These are phyloP conservation scores for Drosophila quinaria DNA, from an alignment of 2,888 invertebrate genomes.

Conservation along the genomic window DNA sequence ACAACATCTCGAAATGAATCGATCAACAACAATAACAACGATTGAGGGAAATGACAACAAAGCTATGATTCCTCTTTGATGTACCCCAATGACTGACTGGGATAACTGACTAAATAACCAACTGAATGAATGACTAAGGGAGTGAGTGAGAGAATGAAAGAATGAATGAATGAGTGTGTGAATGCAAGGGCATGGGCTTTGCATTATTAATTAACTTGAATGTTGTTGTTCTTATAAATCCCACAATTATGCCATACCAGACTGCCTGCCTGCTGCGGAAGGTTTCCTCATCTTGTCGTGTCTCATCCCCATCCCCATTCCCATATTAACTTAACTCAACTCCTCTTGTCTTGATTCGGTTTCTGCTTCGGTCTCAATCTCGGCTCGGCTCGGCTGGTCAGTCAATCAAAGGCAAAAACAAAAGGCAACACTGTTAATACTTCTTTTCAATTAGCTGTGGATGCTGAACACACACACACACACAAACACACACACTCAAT, in stretches of 20 bases:
- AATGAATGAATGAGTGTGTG: constrained; percentile 38
- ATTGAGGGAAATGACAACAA: constrained; percentile 25
- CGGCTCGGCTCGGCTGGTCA: constrained; percentile 62
- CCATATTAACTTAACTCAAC: background rate
- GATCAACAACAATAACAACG: constrained; percentile 34
- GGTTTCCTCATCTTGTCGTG: constrained; percentile 32
- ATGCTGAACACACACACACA: constrained; percentile 33
- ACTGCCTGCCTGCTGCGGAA: constrained; percentile 66
- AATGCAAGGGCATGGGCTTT: constrained; percentile 61
- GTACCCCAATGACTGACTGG: constrained; percentile 30
- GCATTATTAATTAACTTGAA: constrained; percentile 77
- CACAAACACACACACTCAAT: constrained; percentile 34
- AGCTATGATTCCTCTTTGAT: constrained; percentile 38
- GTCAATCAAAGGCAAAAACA: constrained; percentile 74
- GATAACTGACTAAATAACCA: constrained; percentile 22
- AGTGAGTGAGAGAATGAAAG: constrained; percentile 1
- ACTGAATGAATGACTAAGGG: constrained; percentile 29
- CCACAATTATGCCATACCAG: constrained; percentile 82
- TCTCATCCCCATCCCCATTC: constrained; percentile 2
- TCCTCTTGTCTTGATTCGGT: constrained; percentile 15
- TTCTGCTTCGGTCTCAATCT: constrained; percentile 54
- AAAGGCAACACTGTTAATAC: constrained; percentile 73
- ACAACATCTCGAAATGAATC: constrained; percentile 33
- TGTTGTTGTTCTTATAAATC: constrained; percentile 60
- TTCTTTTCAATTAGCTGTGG: constrained; percentile 74